Evolutionary conservation across 2,113 vertebrate species (phyloP).

Genomic region (Eptatretus burgeri): DNA sequence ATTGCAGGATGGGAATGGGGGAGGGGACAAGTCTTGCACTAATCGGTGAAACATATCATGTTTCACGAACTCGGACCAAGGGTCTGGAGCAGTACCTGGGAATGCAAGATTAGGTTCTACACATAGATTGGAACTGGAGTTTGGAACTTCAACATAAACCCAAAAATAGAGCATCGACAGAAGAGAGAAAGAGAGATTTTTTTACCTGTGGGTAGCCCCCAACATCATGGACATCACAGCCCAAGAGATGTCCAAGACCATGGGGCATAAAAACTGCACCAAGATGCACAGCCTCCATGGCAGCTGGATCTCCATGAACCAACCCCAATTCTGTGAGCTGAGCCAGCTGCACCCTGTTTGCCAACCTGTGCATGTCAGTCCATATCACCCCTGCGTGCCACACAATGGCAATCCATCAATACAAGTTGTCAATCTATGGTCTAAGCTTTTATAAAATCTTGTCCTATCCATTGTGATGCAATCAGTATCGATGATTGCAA

Average conservation of each 20-base stretch:
- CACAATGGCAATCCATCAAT: too few relatives aligned
- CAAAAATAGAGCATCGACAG: neutral
- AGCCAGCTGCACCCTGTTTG: constrained; percentile 58
- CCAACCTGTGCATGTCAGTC: constrained; percentile 70
- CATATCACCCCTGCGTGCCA: constrained; percentile 36
- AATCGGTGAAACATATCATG: too few relatives aligned
- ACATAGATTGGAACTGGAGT: neutral
- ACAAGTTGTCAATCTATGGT: too few relatives aligned
- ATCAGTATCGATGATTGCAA: too few relatives aligned
- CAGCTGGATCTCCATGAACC: constrained; percentile 35
- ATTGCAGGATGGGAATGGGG: too few relatives aligned
- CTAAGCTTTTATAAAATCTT: too few relatives aligned
- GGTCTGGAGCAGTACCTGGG: too few relatives aligned
- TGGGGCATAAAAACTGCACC: constrained; percentile 84
- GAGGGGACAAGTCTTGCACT: too few relatives aligned
- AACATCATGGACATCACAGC: constrained; percentile 81
- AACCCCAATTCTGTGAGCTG: constrained; percentile 44
- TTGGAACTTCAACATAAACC: neutral
- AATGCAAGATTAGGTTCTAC: too few relatives aligned
- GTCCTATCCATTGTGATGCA: too few relatives aligned
- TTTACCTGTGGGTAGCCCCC: constrained; percentile 81
- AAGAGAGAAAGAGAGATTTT: constrained; percentile 9
- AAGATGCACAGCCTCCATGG: constrained; percentile 62
- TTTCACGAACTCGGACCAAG: too few relatives aligned
- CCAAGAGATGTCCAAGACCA: constrained; percentile 69